Conservation (phyloP, 2,888 invertebrate species). For the Tachystola acroxantha region DNA sequence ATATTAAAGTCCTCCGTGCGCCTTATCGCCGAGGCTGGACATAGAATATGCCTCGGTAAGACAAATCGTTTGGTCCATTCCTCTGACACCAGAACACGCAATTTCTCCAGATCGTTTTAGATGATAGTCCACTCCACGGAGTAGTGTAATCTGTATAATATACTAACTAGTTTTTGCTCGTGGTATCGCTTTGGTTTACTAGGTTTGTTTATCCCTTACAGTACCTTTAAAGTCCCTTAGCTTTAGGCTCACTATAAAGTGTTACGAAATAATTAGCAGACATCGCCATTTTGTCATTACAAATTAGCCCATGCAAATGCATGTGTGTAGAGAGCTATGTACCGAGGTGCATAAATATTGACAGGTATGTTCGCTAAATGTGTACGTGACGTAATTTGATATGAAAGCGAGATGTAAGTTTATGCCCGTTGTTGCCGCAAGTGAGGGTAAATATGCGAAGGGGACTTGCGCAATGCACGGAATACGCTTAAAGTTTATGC, state of each 20-base stretch:
- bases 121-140: conserved; percentile 30
- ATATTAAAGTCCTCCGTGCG: conserved; percentile 16
- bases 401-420: conserved; percentile 24
- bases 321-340: no score
- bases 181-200: conserved; percentile 17
- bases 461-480: conserved; percentile 20
- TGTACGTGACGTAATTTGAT: conserved; percentile 17
- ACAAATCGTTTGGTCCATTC: conserved; percentile 44
- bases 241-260: no score
- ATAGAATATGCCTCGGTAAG: conserved; percentile 37
- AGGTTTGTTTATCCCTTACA: no score
- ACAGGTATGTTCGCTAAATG: background rate
- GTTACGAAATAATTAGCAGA: no score
- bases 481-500: no score
- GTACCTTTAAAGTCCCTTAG: no score
- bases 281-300: no score
- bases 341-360: no score
- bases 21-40: conserved; percentile 28
- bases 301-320: no score
- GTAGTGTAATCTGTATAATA: conserved; percentile 31
- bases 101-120: conserved; percentile 45
- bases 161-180: conserved; percentile 29
- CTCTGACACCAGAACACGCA: conserved; percentile 37
- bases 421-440: conserved; percentile 20
- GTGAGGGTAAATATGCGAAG: conserved; percentile 24